A percentile compares a stretch with the other conserved stretches of the same genome.
Evolutionary conservation across 2,113 vertebrate species (phyloP).

Genomic region (Athene cunicularia): DNA sequence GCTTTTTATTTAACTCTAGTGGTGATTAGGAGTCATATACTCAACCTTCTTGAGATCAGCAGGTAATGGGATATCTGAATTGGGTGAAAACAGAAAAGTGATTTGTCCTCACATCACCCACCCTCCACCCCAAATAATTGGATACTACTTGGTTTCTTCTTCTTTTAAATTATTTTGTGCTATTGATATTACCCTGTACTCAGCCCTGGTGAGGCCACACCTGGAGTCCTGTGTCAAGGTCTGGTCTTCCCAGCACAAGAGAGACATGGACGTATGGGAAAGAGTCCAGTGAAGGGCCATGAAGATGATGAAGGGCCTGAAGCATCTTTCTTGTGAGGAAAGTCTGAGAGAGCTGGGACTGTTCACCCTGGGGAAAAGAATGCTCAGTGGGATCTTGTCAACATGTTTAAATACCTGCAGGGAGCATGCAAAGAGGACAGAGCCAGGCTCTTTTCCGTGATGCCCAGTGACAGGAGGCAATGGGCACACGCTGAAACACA

Average conservation of each 20-base stretch:
- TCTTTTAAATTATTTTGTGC: background rate
- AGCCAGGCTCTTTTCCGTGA: background rate
- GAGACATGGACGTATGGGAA: background rate
- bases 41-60: background rate
- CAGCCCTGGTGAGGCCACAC: background rate
- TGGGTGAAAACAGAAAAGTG: background rate
- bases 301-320: background rate
- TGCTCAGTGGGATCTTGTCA: background rate
- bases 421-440: background rate
- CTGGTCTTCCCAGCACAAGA: background rate
- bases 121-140: background rate
- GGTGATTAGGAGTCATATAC: background rate
- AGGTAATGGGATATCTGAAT: background rate
- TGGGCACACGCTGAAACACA: background rate
- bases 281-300: background rate
- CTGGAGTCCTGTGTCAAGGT: background rate
- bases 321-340: background rate
- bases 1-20: background rate
- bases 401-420: background rate
- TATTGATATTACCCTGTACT: background rate
- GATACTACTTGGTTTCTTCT: background rate
- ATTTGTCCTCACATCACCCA: background rate
- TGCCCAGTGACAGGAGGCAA: background rate
- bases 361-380: background rate
- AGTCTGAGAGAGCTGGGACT: background rate